Evolutionary conservation across 2,888 invertebrate genomes (phyloP).

Genomic region (Cheilosia vernalis): DNA sequence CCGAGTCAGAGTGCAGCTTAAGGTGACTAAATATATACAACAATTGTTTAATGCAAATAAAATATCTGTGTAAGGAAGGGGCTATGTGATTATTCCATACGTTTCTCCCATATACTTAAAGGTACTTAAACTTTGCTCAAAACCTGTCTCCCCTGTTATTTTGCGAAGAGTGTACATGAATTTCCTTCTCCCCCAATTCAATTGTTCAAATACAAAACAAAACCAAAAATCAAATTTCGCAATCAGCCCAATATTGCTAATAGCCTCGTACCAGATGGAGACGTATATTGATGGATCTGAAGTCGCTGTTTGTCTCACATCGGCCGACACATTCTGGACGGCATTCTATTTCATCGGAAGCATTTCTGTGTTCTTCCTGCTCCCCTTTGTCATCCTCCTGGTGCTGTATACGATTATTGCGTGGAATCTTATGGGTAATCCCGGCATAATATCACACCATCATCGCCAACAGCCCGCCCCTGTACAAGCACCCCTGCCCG

Average conservation of each 20-base stretch:
- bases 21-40: too few relatives aligned
- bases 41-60: neutral
- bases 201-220: slow-evolving; percentile 27
- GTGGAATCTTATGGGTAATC: slow-evolving; percentile 92
- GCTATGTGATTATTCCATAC: neutral
- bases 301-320: slow-evolving; percentile 92
- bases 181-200: slow-evolving; percentile 41
- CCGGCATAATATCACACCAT: slow-evolving; percentile 87
- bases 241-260: slow-evolving; percentile 92
- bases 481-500: slow-evolving; percentile 2
- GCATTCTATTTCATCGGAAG: slow-evolving; percentile 91
- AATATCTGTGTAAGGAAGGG: neutral
- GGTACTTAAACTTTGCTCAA: neutral
- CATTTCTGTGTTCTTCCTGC: slow-evolving; percentile 92
- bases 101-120: neutral
- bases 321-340: slow-evolving; percentile 90
- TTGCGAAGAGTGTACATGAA: slow-evolving; percentile 49
- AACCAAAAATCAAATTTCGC: slow-evolving; percentile 60
- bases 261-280: slow-evolving; percentile 90
- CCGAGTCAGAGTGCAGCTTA: too few relatives aligned
- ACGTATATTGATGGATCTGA: slow-evolving; percentile 88
- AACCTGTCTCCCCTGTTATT: slow-evolving; percentile 3
- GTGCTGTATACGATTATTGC: slow-evolving; percentile 94
- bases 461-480: slow-evolving; percentile 76
- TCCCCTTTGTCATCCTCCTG: slow-evolving; percentile 92